These are phyloP conservation scores for Aradophagus sp. DNA, from an alignment of 1,140 invertebrate species.

Conservation along the genomic window DNA sequence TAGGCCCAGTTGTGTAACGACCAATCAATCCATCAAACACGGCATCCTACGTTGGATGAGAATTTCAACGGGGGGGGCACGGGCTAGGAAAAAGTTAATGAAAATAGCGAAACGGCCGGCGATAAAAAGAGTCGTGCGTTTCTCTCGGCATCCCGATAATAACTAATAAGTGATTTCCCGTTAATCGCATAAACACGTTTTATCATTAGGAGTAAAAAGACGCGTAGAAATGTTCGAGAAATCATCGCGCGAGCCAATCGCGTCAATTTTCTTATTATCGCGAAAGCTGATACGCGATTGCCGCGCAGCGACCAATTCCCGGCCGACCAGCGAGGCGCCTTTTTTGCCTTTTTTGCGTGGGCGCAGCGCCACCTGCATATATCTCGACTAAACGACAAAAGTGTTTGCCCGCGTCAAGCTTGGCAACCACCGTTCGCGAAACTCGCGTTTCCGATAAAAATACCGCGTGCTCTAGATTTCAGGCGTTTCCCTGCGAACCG, in stretches of 20 bases:
- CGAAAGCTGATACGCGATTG: constrained; percentile 47
- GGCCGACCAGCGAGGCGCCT: constrained; percentile 15
- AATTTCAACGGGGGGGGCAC: background rate
- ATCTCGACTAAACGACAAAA: constrained; percentile 23
- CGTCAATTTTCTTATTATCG: constrained; percentile 60
- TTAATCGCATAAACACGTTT: constrained; percentile 32
- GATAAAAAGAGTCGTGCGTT: constrained; percentile 4
- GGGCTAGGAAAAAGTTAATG: too few relatives aligned
- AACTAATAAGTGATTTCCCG: constrained; percentile 36
- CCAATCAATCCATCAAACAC: constrained; percentile 2
- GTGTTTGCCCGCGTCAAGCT: constrained; percentile 8
- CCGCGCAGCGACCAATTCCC: constrained; percentile 9
- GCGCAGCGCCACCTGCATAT: constrained; percentile 8
- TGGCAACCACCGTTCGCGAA: constrained; percentile 14
- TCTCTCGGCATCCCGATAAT: constrained; percentile 13
- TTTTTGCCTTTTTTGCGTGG: constrained; percentile 24
- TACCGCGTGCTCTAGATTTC: too few relatives aligned
- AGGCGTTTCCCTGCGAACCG: too few relatives aligned
- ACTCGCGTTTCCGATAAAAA: constrained; percentile 16
- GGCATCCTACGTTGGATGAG: too few relatives aligned
- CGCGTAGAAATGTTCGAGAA: constrained; percentile 8
- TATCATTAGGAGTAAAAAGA: constrained; percentile 29
- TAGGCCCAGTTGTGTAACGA: constrained; percentile 1
- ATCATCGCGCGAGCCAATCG: constrained; percentile 27
- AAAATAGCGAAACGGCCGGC: too few relatives aligned